phyloP scores from a whole-genome alignment of 2,797 vertebrate genomes.

The Gobio occitaniae region DNA sequence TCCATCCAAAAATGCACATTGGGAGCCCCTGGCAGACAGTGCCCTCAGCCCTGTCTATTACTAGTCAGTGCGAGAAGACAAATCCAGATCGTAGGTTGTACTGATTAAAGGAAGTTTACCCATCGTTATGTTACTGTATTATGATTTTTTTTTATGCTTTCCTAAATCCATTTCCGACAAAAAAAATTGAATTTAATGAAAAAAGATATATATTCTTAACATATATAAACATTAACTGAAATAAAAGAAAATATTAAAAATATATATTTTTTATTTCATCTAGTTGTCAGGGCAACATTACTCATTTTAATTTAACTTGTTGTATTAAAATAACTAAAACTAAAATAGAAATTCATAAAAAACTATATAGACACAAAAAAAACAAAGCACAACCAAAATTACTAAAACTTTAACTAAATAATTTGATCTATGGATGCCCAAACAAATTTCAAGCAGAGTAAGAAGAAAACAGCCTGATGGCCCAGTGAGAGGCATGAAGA shows the following conservation, averaged over 20 bases:
- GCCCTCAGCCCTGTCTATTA: conserved; percentile 23
- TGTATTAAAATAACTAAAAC: not conserved
- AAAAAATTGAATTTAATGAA: too few species aligned
- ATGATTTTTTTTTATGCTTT: too few species aligned
- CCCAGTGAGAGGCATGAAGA: conserved; percentile 33
- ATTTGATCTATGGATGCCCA: not conserved
- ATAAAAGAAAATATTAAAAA: not conserved
- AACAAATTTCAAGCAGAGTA: conserved; percentile 33
- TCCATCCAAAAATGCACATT: conserved; percentile 32
- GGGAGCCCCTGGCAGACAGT: conserved; percentile 35
- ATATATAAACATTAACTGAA: not conserved
- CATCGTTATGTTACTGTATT: not conserved
- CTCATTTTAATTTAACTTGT: too few species aligned
- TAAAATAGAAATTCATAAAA: not conserved
- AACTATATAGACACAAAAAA: not conserved
- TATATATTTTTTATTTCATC: not conserved
- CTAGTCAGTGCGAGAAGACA: conserved; percentile 25
- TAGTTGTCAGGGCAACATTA: not conserved
- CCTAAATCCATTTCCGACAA: not conserved
- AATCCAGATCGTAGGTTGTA: not conserved
- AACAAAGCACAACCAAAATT: not conserved
- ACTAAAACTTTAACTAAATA: not conserved
- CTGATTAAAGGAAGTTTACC: conserved; percentile 8
- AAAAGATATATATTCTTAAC: too few species aligned
- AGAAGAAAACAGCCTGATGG: conserved; percentile 5